Base-by-base conservation (phyloP, 2,888 invertebrate species). In the Drosophila rellima region DNA sequence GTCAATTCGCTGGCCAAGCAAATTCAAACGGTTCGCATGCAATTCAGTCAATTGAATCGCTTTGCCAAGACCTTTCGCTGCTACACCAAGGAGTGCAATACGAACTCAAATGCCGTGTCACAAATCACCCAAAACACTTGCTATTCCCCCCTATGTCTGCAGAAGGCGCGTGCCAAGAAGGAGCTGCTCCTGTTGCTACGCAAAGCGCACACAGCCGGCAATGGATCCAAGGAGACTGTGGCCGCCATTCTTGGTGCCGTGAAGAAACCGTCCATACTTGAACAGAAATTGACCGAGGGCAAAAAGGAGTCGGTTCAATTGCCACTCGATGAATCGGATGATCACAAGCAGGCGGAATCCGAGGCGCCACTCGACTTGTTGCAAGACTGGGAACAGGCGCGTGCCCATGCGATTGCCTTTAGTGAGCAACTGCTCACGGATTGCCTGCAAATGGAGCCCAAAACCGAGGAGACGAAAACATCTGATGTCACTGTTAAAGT, bases 61-160 rank as follows among this genome's bases (percentile, higher is more conserved):
- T 93, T 96, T 42, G 96, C 95, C 0, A 96, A 96, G 92, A 95
- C 95, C 86, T 95, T 94, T 73, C 94, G 94, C 79, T 96, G 96
- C 89, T 96, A 96, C 88, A 95, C 95, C 0, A 94, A 94, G 82
- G 94, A 94, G 59, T 96, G 96, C 88, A 95, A 95, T 91, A 92
- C 92, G 0, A 92, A 92, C 66, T 93, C 94, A 20, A 94, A 94
- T 74, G 92, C 93, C 47, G 93, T 94, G 70, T 94, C 94, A 75
- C 94, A 92, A 91, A 95, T 89, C 93, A 93, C 93, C 73, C 92
- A 92, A 67, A 92, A 92, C 40, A 94, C 90, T 51, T 97, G 97
- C 86, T 98, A 96, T 90, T 97, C 97, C 0, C 96, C 97, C 0
- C 92, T 96, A 48, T 98, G 97, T 90, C 93, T 96, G 56, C 95